These are phyloP conservation scores for Agrilus mali DNA, from an alignment of 2,888 invertebrate genomes.

Conservation along the genomic window DNA sequence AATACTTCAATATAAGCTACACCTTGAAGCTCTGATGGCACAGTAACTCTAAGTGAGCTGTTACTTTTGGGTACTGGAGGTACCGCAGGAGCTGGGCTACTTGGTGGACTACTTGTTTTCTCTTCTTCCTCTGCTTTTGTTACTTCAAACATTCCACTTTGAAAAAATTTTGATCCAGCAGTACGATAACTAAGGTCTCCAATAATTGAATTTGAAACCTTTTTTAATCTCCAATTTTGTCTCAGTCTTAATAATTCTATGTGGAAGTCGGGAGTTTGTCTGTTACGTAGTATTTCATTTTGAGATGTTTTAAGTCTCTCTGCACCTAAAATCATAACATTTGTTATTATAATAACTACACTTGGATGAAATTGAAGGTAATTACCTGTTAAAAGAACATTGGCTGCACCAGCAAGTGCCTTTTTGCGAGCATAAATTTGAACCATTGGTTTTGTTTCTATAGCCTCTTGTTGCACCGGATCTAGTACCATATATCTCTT, in stretches of 20 bases:
- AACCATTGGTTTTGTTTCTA: constrained; percentile 75
- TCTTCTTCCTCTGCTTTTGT: constrained; percentile 81
- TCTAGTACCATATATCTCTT: constrained; percentile 91
- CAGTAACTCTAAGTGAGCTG: constrained; percentile 79
- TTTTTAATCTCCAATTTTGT: constrained; percentile 93
- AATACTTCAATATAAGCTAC: constrained; percentile 93
- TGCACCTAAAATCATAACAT: constrained; percentile 42
- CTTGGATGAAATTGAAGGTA: neutral
- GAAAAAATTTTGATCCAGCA: constrained; percentile 87
- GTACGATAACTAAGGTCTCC: constrained; percentile 93
- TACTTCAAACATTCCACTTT: constrained; percentile 91
- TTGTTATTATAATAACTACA: neutral
- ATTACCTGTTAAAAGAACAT: constrained; percentile 58
- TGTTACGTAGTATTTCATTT: constrained; percentile 64
- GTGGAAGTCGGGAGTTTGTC: constrained; percentile 81
- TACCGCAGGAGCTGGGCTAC: constrained; percentile 31
- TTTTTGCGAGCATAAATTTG: constrained; percentile 90
- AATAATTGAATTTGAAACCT: constrained; percentile 87
- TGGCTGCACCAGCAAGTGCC: constrained; percentile 75
- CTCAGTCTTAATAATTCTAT: constrained; percentile 77
- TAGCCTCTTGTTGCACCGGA: constrained; percentile 73
- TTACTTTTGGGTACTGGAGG: constrained; percentile 44
- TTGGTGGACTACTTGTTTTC: constrained; percentile 36
- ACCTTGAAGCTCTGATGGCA: constrained; percentile 90
- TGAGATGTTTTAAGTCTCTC: constrained; percentile 74